Base-by-base conservation (phyloP, 2,113 vertebrate species). In the Alexandromys fortis region DNA sequence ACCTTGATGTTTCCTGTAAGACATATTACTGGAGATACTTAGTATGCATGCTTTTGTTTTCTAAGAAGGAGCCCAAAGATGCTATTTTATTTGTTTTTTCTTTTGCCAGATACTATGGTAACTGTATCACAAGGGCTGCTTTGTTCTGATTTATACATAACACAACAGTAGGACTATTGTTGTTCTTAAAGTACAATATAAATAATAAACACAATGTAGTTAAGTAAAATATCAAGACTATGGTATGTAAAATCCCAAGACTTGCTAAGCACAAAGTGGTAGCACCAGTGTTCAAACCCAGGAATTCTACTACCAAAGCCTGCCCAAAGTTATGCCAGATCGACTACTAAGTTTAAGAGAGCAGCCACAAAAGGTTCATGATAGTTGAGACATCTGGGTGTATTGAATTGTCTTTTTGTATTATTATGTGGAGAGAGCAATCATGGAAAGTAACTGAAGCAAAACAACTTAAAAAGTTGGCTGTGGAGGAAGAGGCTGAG, bases 91-190 rank as follows among this genome's bases (percentile, higher is more conserved):
- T 85, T 55, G 38, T 9, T 89, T 61, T 49, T 95, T 49, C 13
- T 75, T 92, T 93, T 91, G 38, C n/a, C 42, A 90, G 83, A 86
- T 76, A 70, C 3, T 91, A 24, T 68, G 72, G 17, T 61, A 89
- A 73, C 21, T 45, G 24, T 26, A 68, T 73, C 76, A 73, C 12
- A 82, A 58, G 4, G 42, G 63, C 55, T 91, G 33, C 35, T 89
- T 82, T 63, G 67, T 75, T 93, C 21, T 96, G 70, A 94, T 19
- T 19, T 79, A 33, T 5, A 86, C 1, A 47, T 47, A 86, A 78
- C 26, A 82, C 33, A 17, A 52, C n/a, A n/a, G 28, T 73, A 95
- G n/a, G 72, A 86, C 24, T 68, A 83, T 88, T 52, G 67, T 63
- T 35, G 55, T 92, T 83, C 42, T 88, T 24, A 79, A 65, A 88